Evolutionary conservation across 2,797 vertebrate genomes (phyloP).

Genomic region (Silurus lanzhouensis): DNA sequence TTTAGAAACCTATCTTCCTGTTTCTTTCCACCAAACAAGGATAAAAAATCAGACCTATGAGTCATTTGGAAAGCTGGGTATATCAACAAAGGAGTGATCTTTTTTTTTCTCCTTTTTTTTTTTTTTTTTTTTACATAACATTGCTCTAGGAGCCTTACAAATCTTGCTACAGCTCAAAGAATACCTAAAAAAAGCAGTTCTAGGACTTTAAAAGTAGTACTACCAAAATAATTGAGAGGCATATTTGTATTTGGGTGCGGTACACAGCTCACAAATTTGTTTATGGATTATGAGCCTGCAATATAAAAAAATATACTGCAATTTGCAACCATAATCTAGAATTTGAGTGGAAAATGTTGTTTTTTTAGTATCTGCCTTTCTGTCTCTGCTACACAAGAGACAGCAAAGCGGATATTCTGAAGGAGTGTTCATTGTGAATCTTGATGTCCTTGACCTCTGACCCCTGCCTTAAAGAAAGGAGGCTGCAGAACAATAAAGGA

Average conservation of each 20-base stretch:
- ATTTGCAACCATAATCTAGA: background rate
- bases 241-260: background rate
- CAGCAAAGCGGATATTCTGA: background rate
- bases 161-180: background rate
- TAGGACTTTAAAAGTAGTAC: background rate
- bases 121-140: constrained; percentile 57
- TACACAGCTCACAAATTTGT: too few species aligned
- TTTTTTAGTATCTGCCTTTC: background rate
- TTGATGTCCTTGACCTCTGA: constrained; percentile 48
- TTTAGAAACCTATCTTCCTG: constrained; percentile 64
- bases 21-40: constrained; percentile 66
- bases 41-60: constrained; percentile 61
- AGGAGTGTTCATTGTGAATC: background rate
- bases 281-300: background rate
- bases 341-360: too few species aligned
- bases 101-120: constrained; percentile 6
- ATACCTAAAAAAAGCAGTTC: constrained; percentile 11
- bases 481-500: constrained; percentile 58
- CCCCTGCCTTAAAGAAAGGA: constrained; percentile 50
- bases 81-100: constrained; percentile 60
- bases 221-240: background rate
- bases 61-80: constrained; percentile 64
- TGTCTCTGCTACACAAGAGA: background rate
- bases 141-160: constrained; percentile 16
- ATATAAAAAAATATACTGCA: background rate